Conservation (phyloP, 1,140 invertebrate genomes). For the Sinonovacula constricta region DNA sequence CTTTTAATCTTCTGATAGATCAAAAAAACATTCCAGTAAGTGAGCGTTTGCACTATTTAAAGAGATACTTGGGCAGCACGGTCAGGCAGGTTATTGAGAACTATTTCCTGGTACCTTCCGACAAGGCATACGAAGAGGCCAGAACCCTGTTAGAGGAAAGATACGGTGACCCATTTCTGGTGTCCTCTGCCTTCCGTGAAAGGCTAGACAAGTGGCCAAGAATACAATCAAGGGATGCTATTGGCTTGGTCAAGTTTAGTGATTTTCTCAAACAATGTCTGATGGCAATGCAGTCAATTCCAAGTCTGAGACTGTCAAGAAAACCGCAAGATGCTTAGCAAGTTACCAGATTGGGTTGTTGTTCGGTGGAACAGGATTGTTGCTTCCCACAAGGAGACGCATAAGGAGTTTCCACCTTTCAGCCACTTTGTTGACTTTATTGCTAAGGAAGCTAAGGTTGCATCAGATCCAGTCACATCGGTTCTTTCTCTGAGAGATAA, state of each 20-base stretch:
- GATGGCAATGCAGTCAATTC: not conserved
- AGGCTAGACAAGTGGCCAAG: conserved; percentile 49
- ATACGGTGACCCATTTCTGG: too few relatives aligned
- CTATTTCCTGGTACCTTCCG: too few relatives aligned
- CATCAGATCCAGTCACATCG: conserved; percentile 44
- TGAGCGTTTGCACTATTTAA: too few relatives aligned
- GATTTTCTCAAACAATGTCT: conserved; percentile 34
- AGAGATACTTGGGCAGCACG: too few relatives aligned
- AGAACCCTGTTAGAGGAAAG: too few relatives aligned
- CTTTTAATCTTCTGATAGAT: too few relatives aligned
- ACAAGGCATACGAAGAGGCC: too few relatives aligned
- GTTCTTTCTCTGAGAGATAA: conserved; percentile 7
- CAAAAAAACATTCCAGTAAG: too few relatives aligned
- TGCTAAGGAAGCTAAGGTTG: conserved; percentile 40
- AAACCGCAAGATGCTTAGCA: conserved; percentile 46
- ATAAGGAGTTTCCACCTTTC: conserved; percentile 20
- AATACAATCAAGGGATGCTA: conserved; percentile 17
- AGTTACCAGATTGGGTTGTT: conserved; percentile 46
- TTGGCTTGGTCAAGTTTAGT: conserved; percentile 33
- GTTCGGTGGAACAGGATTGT: conserved; percentile 39
- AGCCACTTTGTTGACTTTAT: conserved; percentile 39
- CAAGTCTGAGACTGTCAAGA: conserved; percentile 23
- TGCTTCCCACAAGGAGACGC: not conserved
- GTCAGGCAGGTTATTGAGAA: too few relatives aligned
- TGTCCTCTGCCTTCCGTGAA: conserved; percentile 38